A percentile compares a stretch with the other conserved stretches of the same genome.
Evolutionary conservation across 2,888 invertebrate species (phyloP).

Genomic region (Campoplex capitator): DNA sequence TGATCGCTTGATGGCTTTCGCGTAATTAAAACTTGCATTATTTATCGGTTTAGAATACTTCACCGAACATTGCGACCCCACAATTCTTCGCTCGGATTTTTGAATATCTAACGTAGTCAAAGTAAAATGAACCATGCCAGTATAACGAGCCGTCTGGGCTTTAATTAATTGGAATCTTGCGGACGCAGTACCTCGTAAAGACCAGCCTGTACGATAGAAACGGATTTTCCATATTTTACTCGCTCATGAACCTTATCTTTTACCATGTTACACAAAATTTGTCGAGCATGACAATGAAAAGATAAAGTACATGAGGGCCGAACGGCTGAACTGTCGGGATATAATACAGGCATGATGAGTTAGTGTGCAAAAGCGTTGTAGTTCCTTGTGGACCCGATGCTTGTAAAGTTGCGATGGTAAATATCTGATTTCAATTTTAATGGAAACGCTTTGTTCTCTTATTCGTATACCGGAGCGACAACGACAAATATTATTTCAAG

Average conservation of each 20-base stretch:
- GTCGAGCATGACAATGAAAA: not conserved
- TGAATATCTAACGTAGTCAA: not conserved
- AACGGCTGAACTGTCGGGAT: not conserved
- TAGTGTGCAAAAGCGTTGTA: not conserved
- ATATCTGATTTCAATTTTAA: conserved; percentile 50
- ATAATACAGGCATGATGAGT: conserved; percentile 8
- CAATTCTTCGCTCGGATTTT: not conserved
- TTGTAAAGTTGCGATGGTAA: not conserved
- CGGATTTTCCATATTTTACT: not conserved
- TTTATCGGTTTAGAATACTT: not conserved
- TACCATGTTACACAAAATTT: not conserved
- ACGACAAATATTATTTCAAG: too few species aligned
- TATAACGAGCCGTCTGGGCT: not conserved
- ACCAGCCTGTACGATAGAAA: not conserved
- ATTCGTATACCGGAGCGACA: not conserved
- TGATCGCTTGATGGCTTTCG: not conserved
- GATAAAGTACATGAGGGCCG: not conserved
- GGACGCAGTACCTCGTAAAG: not conserved
- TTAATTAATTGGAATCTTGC: not conserved
- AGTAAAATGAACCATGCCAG: too few species aligned
- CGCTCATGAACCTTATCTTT: not conserved
- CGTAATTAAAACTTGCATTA: not conserved
- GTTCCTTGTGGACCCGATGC: not conserved
- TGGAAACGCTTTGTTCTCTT: conserved; percentile 15
- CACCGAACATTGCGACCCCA: not conserved